A percentile compares a stretch with the other conserved stretches of the same genome.
Evolutionary conservation across 2,113 vertebrate species (phyloP).

Genomic region (Erythrolamprus reginae): DNA sequence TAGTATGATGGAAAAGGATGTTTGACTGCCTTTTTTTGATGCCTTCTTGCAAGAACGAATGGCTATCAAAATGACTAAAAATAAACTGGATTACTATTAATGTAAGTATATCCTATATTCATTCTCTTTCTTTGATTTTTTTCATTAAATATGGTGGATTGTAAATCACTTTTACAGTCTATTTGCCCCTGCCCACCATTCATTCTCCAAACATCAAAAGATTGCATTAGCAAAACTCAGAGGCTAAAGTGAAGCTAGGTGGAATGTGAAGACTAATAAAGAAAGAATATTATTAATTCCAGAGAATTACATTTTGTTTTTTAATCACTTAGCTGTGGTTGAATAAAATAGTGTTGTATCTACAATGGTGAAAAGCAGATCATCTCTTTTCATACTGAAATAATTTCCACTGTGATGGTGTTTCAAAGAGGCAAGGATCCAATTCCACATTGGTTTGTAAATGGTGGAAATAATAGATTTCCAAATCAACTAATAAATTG

Average conservation of each 20-base stretch:
- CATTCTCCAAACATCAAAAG: background rate
- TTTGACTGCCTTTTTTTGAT: slow-evolving; percentile 5
- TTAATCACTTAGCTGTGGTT: background rate
- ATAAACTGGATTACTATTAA: background rate
- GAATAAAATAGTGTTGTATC: background rate
- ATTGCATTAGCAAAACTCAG: background rate
- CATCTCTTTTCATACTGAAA: background rate
- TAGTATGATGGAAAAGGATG: no score
- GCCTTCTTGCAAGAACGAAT: background rate
- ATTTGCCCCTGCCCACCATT: background rate
- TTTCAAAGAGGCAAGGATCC: background rate
- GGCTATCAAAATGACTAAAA: no score
- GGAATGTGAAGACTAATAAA: background rate
- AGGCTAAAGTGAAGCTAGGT: background rate
- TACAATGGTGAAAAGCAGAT: background rate
- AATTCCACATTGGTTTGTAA: background rate
- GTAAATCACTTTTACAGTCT: background rate
- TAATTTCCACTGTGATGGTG: background rate
- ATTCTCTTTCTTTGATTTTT: background rate
- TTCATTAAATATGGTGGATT: background rate
- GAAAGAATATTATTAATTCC: background rate
- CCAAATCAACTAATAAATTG: background rate
- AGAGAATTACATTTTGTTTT: background rate
- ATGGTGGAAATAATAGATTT: background rate
- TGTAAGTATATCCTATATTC: background rate